Base-by-base conservation (phyloP, 1,140 invertebrate species). In the Drosophila sechellia region DNA sequence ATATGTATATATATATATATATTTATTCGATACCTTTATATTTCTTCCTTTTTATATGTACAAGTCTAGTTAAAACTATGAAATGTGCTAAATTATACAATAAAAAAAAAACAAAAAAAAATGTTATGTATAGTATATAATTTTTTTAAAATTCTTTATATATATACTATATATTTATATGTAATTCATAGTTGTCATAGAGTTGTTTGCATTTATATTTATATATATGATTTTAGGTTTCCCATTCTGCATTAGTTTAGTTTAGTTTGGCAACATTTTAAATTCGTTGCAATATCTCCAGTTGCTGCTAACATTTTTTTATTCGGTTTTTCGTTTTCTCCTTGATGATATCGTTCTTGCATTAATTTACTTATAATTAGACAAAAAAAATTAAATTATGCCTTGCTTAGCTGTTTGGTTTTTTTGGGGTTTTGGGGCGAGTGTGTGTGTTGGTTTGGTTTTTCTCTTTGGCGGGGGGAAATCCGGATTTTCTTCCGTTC, bases 181-280 rank as follows among this genome's bases (percentile, higher is more conserved):
- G 61, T 85, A 77, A 61, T 74, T 70, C 69, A 65, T 73, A 81
- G 80, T 81, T 75, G 55, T 69, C 58, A 42, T 69, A 75, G 49
- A 60, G 60, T 81, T 63, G 25, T 61, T 64, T 75, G 39, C 39
- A 61, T 46, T 54, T 54, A 31, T 31, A 52, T 55, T 31, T 31
- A 43, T 43, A 56, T 43, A 56, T 56, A 31, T 43, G 25, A 50
- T 52, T 73, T 58, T 48, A 63, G 27, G 27, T 57, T 48, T 68
- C 55, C 43, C 42, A 52, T 53, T 61, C 42, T 39, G 53, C 58
- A 40, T 72, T 73, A 60, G 52, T 68, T 81, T 87, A 81, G 83
- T 81, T 87, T 87, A 87, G 83, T 87, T 87, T 87, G 83, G 83
- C 83, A 87, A 87, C 83, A 87, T 68, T 79, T 87, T 87, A 87